phyloP scores from a whole-genome alignment of 1,140 invertebrate genomes.

The Orius insidiosus region DNA sequence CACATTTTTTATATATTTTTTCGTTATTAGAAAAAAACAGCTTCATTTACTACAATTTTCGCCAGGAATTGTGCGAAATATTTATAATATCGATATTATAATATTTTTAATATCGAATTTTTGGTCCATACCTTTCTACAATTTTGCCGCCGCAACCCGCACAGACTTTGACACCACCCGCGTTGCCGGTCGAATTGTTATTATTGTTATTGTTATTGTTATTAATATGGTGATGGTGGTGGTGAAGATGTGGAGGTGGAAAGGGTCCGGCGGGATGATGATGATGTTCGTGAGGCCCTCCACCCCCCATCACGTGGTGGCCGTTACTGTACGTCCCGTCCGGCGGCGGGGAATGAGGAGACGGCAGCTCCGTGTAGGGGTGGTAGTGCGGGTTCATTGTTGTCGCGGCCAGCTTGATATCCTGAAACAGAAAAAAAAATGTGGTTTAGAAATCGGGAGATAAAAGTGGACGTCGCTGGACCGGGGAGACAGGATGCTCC shows the following conservation, averaged over 20 bases:
- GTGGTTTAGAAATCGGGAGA: too few species aligned
- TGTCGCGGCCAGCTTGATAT: constrained; percentile 23
- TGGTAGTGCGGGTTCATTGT: constrained; percentile 25
- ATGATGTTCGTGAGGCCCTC: constrained; percentile 12
- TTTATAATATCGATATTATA: too few species aligned
- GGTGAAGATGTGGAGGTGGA: constrained; percentile 18
- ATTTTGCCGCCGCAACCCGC: constrained; percentile 34
- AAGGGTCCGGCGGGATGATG: constrained; percentile 17
- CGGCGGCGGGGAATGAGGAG: constrained; percentile 20
- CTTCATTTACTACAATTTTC: too few species aligned
- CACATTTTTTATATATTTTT: too few species aligned
- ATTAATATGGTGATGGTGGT: constrained; percentile 17
- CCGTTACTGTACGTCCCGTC: constrained; percentile 18
- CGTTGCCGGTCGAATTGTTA: constrained; percentile 15
- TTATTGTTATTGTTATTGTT: constrained; percentile 17
- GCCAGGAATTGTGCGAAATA: too few species aligned
- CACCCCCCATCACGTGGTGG: constrained; percentile 16
- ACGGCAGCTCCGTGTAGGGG: constrained; percentile 21
- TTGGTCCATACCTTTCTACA: constrained; percentile 26
- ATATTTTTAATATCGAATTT: too few species aligned
- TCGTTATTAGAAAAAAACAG: too few species aligned
- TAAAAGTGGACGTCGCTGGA: too few species aligned
- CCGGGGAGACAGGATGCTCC: too few species aligned
- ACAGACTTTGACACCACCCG: constrained; percentile 24
- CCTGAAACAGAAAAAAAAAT: constrained; percentile 14